A percentile compares a stretch with the other conserved stretches of the same genome.
phyloP scores from a whole-genome alignment of 2,113 vertebrate species.

The Ictalurus furcatus region DNA sequence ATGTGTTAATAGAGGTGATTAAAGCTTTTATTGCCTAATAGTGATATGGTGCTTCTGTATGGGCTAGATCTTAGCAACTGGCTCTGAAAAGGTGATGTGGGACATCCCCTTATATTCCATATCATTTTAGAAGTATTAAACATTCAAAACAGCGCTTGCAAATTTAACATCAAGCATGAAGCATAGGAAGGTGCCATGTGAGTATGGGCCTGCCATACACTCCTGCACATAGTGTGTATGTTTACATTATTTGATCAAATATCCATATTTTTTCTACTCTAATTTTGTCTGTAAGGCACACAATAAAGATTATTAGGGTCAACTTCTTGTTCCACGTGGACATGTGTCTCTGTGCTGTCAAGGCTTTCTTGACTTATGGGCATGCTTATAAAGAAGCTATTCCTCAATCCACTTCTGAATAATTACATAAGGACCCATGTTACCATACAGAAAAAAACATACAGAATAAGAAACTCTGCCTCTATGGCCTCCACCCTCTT shows the following conservation, averaged over 20 bases:
- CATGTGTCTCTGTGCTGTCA: not conserved
- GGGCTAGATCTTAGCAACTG: constrained; percentile 25
- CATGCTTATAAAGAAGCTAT: not conserved
- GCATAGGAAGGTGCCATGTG: not conserved
- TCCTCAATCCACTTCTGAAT: constrained; percentile 5
- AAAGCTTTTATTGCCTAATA: not conserved
- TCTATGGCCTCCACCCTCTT: constrained; percentile 8
- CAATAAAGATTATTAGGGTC: not conserved
- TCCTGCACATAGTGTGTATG: not conserved
- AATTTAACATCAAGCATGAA: constrained; percentile 31
- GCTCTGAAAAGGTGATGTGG: constrained; percentile 26
- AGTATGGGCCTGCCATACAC: not conserved
- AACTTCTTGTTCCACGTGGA: not conserved
- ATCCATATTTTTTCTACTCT: not conserved
- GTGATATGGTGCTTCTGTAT: not conserved
- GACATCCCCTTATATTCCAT: constrained; percentile 21
- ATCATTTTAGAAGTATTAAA: constrained; percentile 6
- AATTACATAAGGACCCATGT: constrained; percentile 14
- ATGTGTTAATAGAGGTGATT: not conserved
- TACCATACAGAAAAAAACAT: not conserved
- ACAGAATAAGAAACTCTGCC: constrained; percentile 11
- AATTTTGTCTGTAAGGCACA: not conserved
- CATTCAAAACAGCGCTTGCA: constrained; percentile 35
- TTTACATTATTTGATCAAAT: constrained; percentile 16
- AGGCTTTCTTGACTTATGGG: not conserved